Conservation (phyloP, 2,113 vertebrate species). For the Phylloscopus whistleri region DNA sequence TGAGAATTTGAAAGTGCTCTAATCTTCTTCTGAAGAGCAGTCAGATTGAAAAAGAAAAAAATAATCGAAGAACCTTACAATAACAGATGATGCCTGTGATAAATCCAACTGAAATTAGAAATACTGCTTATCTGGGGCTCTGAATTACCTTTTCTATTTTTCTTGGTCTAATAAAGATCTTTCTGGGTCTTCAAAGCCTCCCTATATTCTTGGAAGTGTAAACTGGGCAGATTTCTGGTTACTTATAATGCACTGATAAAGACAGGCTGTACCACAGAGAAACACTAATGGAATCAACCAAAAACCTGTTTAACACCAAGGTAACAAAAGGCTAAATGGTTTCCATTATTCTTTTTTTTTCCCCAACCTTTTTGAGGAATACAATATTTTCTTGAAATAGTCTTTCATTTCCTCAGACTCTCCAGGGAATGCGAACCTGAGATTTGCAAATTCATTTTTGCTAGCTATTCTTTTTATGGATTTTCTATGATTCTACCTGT, state of each 20-base stretch:
- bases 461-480: background rate
- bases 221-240: background rate
- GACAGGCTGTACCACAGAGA: background rate
- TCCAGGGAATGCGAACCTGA: background rate
- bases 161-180: background rate
- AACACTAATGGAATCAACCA: background rate
- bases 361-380: background rate
- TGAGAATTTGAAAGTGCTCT: conserved; percentile 30
- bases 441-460: background rate
- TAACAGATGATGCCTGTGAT: background rate
- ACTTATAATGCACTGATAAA: background rate
- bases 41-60: conserved; percentile 6
- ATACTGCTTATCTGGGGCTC: background rate
- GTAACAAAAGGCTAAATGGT: background rate
- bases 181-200: background rate
- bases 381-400: background rate
- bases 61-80: background rate
- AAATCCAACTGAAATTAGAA: conserved; percentile 6
- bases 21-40: conserved; percentile 35
- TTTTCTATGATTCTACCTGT: conserved; percentile 1
- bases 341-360: background rate
- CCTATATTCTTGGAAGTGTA: background rate
- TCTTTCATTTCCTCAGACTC: background rate
- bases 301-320: background rate
- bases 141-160: background rate